Evolutionary conservation across 1,140 invertebrate species (phyloP).

Genomic region (Halesus radiatus): DNA sequence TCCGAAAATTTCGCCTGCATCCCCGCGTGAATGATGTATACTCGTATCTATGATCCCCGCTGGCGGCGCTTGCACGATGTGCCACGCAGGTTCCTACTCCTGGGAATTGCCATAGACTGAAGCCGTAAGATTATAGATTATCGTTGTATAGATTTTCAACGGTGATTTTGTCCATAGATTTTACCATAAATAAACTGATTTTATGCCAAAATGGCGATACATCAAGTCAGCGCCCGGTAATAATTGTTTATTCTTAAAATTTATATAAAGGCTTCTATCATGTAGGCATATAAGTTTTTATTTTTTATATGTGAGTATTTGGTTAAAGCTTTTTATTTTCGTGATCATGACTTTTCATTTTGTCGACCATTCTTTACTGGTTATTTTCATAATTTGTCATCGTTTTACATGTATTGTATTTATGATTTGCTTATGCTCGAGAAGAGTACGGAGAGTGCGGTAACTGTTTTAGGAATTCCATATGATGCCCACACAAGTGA

Average conservation of each 20-base stretch:
- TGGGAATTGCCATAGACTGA: not conserved
- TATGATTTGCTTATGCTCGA: constrained; percentile 30
- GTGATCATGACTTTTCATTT: constrained; percentile 8
- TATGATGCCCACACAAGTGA: not conserved
- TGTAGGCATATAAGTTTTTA: constrained; percentile 43
- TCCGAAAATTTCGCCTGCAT: no score
- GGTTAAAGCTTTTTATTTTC: constrained; percentile 35
- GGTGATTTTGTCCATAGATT: constrained; percentile 5
- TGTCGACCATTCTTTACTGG: not conserved
- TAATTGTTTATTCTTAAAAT: constrained; percentile 25
- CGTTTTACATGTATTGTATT: constrained; percentile 28
- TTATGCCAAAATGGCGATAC: constrained; percentile 47
- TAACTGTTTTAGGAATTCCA: not conserved
- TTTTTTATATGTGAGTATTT: constrained; percentile 40
- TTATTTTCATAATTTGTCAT: constrained; percentile 21
- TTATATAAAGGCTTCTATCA: constrained; percentile 37
- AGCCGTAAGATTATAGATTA: not conserved
- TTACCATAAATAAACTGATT: constrained; percentile 13
- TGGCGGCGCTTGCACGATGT: no score
- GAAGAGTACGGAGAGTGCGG: not conserved
- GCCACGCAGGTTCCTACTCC: no score
- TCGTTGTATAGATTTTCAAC: not conserved
- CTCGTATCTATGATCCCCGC: no score
- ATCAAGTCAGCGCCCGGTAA: constrained; percentile 47
- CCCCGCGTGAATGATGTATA: no score